Evolutionary conservation across 1,140 invertebrate genomes (phyloP).

Genomic region (Ruditapes philippinarum): DNA sequence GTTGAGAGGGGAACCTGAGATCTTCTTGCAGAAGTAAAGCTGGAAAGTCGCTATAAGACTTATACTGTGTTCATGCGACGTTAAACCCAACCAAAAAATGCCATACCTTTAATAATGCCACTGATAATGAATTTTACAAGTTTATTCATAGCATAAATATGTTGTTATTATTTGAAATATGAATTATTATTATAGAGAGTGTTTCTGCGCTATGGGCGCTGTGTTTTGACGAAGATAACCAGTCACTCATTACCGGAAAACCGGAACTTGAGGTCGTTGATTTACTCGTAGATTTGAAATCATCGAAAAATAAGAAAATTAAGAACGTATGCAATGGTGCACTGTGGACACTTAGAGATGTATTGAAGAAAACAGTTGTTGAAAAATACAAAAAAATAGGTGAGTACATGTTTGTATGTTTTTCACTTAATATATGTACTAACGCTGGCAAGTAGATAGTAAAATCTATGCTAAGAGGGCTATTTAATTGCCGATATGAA

Average conservation of each 20-base stretch:
- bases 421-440: too few species aligned
- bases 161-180: background rate
- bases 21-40: too few species aligned
- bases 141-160: background rate
- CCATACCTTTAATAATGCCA: too few species aligned
- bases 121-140: too few species aligned
- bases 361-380: conserved; percentile 25
- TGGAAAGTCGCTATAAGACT: too few species aligned
- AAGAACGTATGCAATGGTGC: conserved; percentile 70
- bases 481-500: too few species aligned
- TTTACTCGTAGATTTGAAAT: conserved; percentile 44
- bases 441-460: too few species aligned
- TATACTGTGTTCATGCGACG: too few species aligned
- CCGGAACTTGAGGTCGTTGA: conserved; percentile 53
- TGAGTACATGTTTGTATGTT: too few species aligned
- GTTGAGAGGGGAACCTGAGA: too few species aligned
- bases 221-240: conserved; percentile 74
- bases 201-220: conserved; percentile 71
- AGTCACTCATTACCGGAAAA: conserved; percentile 64
- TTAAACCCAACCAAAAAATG: too few species aligned
- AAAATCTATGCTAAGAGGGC: too few species aligned
- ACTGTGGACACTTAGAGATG: conserved; percentile 71
- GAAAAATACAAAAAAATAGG: conserved; percentile 67
- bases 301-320: background rate
- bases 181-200: conserved; percentile 36